Percentiles rank a stretch among this genome's conserved stretches.
Evolutionary conservation across 2,113 vertebrate genomes (phyloP).

Genomic region (Pteropus alecto): DNA sequence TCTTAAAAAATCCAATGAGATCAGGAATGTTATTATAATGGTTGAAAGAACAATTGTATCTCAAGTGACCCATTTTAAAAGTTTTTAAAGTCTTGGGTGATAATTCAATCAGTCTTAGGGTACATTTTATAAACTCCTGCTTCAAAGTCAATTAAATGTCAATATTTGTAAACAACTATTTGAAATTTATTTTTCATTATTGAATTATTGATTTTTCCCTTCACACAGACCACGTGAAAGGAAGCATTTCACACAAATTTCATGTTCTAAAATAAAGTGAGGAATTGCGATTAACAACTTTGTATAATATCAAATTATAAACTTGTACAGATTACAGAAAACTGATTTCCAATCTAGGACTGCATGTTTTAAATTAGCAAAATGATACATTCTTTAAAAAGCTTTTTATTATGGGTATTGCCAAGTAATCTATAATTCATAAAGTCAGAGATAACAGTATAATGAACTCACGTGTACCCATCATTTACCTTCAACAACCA

Average conservation of each 20-base stretch:
- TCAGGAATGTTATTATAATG: neutral
- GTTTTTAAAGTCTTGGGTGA: neutral
- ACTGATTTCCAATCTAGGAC: constrained; percentile 54
- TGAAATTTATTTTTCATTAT: constrained; percentile 26
- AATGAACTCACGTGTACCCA: neutral
- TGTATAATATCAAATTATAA: constrained; percentile 35
- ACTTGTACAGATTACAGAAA: constrained; percentile 23
- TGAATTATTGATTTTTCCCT: constrained; percentile 23
- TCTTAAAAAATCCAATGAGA: neutral
- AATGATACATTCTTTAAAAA: neutral
- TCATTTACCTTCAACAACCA: neutral
- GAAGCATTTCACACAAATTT: constrained; percentile 26
- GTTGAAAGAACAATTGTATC: neutral
- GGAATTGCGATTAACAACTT: neutral
- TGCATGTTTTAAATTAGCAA: constrained; percentile 21
- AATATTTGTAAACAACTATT: constrained; percentile 29
- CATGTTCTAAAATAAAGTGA: constrained; percentile 12
- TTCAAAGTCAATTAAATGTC: constrained; percentile 10
- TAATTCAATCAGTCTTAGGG: neutral
- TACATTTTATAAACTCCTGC: neutral
- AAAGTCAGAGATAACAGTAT: neutral
- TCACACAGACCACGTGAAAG: neutral
- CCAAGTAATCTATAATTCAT: neutral
- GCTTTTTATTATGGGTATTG: neutral
- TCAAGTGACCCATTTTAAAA: neutral